Evolutionary conservation across 2,113 vertebrate species (phyloP).

Genomic region (Eupsittula cactorum): DNA sequence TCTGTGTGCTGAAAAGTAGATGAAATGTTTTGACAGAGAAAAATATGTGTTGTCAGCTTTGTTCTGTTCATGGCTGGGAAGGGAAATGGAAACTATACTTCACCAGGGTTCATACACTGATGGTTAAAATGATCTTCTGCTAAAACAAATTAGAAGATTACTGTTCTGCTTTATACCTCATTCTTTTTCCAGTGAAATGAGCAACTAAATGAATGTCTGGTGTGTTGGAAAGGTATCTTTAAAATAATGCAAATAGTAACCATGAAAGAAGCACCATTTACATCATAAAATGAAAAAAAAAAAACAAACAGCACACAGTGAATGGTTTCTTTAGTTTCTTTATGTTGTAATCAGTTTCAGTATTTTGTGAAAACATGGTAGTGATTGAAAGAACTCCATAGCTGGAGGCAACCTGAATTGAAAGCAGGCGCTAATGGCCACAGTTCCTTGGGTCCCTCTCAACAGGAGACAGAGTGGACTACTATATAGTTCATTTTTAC

Average conservation of each 20-base stretch:
- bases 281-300: background rate
- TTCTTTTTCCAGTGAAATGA: conserved; percentile 18
- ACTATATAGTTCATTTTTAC: background rate
- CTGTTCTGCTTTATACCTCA: conserved; percentile 22
- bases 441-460: background rate
- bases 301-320: background rate
- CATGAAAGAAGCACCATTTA: background rate
- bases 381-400: background rate
- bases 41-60: conserved; percentile 71
- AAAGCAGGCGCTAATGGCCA: background rate
- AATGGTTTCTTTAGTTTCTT: background rate
- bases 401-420: background rate
- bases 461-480: background rate
- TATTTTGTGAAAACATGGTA: background rate
- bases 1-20: conserved; percentile 54
- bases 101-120: background rate
- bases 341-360: background rate
- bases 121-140: conserved; percentile 16
- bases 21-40: conserved; percentile 73
- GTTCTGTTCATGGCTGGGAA: conserved; percentile 53
- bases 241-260: background rate
- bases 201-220: conserved; percentile 12
- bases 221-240: background rate
- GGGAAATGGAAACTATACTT: conserved; percentile 61
- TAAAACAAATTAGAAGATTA: conserved; percentile 17